Base-by-base conservation (phyloP, 1,140 invertebrate species). In the Notospermus geniculatus region DNA sequence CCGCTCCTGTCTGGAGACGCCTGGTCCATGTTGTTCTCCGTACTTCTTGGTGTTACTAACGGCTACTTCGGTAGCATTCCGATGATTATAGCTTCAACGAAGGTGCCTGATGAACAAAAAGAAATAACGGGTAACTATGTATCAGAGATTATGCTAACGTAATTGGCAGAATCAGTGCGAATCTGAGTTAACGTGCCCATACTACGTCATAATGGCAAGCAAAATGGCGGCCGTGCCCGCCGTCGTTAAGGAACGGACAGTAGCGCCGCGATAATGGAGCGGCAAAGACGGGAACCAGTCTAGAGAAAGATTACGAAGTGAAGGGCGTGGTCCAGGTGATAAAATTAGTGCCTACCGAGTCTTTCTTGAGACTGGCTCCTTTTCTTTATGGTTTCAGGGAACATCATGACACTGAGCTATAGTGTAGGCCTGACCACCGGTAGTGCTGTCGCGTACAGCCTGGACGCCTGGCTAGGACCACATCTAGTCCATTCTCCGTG, bases 351-450 rank as follows among this genome's bases (percentile, higher is more conserved):
- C 15, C 32, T 7, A 7, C 4, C 15, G 5, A 36, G 15, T 36
- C 32, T 36, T 4, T 7, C 4, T 36, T 7, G 32, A 36, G 15
- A 7, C 32, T 36, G 5, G 15, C 32, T 36, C 15, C 4, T 36
- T 36, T 36, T 36, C 32, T 36, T 15, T 36, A n/a, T n/a, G 5
- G 2, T 59, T 82, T 56, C 83, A 88, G 91, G 91, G 57, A 95
- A 95, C 70, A 92, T 95, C 68, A 95, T 95, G 92, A 95, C 91
- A 0, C 72, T 95, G 0, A 91, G 90, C 0, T 95, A 95, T 74
- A 92, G 89, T 71, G 85, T 91, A 43, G 92, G 92, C 1, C 82
- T 95, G 28, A 89, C 91, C 0, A 85, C 88, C 1, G 92, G 92
- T 1, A 91, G 91, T 0, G 77, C 91, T 1, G 85, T 91, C 46